Base-by-base conservation (phyloP, 2,888 invertebrate species). In the Drosophila dives region DNA sequence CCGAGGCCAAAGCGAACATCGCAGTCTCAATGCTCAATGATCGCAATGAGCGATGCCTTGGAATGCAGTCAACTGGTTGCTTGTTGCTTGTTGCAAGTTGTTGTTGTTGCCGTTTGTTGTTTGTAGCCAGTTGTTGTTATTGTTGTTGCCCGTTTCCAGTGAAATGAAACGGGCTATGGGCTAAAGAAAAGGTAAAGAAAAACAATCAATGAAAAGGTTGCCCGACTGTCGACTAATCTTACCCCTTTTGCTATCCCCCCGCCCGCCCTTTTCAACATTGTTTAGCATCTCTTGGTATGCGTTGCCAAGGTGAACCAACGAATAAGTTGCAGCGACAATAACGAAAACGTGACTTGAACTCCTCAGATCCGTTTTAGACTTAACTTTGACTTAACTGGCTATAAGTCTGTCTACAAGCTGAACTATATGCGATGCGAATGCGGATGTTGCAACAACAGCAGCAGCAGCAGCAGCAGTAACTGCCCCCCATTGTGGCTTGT, bases 161-260 rank as follows among this genome's bases (percentile, higher is more conserved):
- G 89, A 88, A 85, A 81, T 80, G 64, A 64, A 61, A 61, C 76
- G 72, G 48, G 67, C 75, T 63, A 56, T 55, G 70, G 61, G 32
- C 67, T 33, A 60, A 58, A 69, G 77, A 62, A 66, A 71, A 73
- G 76, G 76, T 63, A 75, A 72, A 74, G 64, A 72, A 75, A 81
- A 83, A 83, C 84, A 86, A 83, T 86, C 89, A 89, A 89, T 89
- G 86, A 85, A 83, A 89, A 79, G 84, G 84, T 85, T 85, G 64
- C 75, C 59, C 74, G 69, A 66, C 75, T 70, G 54, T 65, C 58
- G 61, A 56, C 63, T 53, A 63, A 34, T 53, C 54, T 5, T 48
- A 23, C 26, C 20, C 23, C 42, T 33, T 40, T 29, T 29, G 29
- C 29, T 29, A 29, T 6, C 49, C 42, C 17, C 20, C 23, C 7